Percentiles rank a stretch among this genome's conserved stretches.
phyloP scores from a whole-genome alignment of 1,140 invertebrate species.

The Ganaspis sp. region DNA sequence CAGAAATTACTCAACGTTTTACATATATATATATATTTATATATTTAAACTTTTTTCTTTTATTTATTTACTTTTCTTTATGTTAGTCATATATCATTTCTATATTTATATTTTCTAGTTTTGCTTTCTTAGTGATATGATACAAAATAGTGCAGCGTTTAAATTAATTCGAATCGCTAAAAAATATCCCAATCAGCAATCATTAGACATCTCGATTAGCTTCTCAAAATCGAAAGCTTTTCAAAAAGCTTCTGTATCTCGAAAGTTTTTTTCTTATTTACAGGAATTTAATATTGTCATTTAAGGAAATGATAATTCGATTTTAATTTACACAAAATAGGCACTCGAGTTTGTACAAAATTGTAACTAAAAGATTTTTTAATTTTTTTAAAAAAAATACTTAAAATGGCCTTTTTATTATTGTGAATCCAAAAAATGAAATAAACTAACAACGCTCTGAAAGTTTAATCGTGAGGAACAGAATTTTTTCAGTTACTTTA shows the following conservation, averaged over 20 bases:
- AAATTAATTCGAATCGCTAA: background rate
- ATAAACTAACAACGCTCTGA: too few relatives aligned
- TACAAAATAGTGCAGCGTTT: conserved; percentile 37
- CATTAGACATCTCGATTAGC: background rate
- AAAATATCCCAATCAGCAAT: background rate
- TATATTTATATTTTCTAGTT: conserved; percentile 38
- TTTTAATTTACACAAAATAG: too few relatives aligned
- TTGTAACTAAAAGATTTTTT: too few relatives aligned
- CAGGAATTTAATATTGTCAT: too few relatives aligned
- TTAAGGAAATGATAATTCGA: too few relatives aligned
- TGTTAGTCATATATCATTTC: conserved; percentile 47
- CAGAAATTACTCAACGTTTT: background rate
- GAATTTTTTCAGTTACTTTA: background rate
- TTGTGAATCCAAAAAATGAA: too few relatives aligned
- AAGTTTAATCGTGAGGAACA: background rate
- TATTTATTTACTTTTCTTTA: conserved; percentile 48
- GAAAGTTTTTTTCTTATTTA: conserved; percentile 6
- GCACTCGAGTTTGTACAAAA: too few relatives aligned
- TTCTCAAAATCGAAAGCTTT: background rate
- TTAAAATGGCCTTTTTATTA: too few relatives aligned
- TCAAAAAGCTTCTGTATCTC: background rate
- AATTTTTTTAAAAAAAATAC: too few relatives aligned
- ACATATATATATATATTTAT: background rate
- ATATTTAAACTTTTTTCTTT: conserved; percentile 26
- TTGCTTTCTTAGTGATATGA: conserved; percentile 29